Evolutionary conservation across 2,888 invertebrate genomes (phyloP).

Genomic region (Psococerastis gibbosa): DNA sequence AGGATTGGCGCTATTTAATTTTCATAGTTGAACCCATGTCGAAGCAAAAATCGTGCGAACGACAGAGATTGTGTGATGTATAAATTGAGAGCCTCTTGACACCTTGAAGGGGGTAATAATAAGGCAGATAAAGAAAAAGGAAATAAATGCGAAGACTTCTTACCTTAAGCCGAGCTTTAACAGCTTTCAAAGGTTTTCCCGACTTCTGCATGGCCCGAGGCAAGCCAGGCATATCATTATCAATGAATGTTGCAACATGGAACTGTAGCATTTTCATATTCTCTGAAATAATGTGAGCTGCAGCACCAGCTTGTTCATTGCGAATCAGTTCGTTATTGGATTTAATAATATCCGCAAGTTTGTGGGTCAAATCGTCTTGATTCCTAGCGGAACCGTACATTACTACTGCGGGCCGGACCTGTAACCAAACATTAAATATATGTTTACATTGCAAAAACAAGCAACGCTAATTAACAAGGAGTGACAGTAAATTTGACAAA

Average conservation of each 20-base stretch:
- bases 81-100: too few species aligned
- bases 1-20: too few species aligned
- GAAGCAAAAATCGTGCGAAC: too few species aligned
- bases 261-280: constrained; percentile 97
- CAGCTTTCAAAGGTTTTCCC: constrained; percentile 92
- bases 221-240: constrained; percentile 98
- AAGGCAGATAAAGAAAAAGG: too few species aligned
- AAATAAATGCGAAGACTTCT: too few species aligned
- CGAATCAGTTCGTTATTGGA: constrained; percentile 87
- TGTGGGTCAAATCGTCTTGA: constrained; percentile 96
- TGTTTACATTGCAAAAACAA: too few species aligned
- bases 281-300: constrained; percentile 91
- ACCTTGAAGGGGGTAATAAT: too few species aligned
- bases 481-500: too few species aligned
- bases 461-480: too few species aligned
- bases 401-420: constrained; percentile 76
- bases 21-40: too few species aligned
- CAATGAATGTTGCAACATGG: constrained; percentile 93
- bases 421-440: background rate
- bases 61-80: too few species aligned
- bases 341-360: constrained; percentile 95
- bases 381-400: constrained; percentile 99
- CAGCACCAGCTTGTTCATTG: constrained; percentile 92
- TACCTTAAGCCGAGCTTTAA: constrained; percentile 91
- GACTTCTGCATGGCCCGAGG: constrained; percentile 98